Percentiles rank a stretch among this genome's conserved stretches.
phyloP scores from a whole-genome alignment of 2,888 invertebrate species.

The Neoscelio sp. region DNA sequence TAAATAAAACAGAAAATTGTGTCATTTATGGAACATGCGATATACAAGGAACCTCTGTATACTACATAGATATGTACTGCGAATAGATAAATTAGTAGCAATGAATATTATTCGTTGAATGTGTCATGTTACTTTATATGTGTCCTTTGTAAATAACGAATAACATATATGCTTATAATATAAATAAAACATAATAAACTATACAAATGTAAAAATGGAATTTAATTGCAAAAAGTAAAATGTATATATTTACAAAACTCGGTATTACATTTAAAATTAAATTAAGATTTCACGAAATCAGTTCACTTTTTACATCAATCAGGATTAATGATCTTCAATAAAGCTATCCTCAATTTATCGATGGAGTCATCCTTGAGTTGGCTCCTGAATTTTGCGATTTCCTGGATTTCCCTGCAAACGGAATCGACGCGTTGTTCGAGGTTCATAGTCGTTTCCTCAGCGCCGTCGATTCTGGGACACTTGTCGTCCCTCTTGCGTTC shows the following conservation, averaged over 20 bases:
- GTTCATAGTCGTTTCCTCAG: conserved; percentile 16
- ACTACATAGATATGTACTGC: too few species aligned
- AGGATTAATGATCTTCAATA: conserved; percentile 52
- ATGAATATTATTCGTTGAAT: too few species aligned
- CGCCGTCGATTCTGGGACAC: conserved; percentile 63
- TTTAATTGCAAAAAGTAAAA: too few species aligned
- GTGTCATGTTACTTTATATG: too few species aligned
- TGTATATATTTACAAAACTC: too few species aligned
- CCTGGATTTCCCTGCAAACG: conserved; percentile 73
- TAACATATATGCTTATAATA: too few species aligned
- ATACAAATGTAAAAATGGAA: not conserved
- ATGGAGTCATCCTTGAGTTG: conserved; percentile 63
- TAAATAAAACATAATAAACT: too few species aligned
- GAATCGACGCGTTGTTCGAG: conserved; percentile 69
- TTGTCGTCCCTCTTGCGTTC: conserved; percentile 72
- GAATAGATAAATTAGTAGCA: too few species aligned
- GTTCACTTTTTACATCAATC: not conserved
- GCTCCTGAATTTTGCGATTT: conserved; percentile 63
- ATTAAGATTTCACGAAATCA: not conserved
- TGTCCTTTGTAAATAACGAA: too few species aligned
- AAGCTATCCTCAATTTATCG: conserved; percentile 66
- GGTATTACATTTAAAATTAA: not conserved
- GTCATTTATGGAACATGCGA: too few species aligned
- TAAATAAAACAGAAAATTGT: too few species aligned
- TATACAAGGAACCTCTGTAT: too few species aligned